Conservation (phyloP, 2,113 vertebrate species). For the Parotia lawesii region DNA sequence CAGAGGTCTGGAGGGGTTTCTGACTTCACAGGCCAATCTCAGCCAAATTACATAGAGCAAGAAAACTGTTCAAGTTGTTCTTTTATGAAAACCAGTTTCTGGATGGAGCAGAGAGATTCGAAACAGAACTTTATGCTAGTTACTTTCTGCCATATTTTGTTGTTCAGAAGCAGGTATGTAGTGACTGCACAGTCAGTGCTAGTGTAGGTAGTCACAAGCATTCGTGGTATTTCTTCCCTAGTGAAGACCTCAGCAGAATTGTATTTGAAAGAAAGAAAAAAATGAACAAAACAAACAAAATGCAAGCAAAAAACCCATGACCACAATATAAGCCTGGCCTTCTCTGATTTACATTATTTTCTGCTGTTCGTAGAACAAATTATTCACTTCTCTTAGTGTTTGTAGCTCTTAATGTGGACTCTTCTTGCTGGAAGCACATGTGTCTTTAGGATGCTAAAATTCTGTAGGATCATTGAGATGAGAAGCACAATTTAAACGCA, state of each 20-base stretch:
- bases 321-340: neutral
- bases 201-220: neutral
- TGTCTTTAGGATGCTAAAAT: neutral
- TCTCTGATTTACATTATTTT: neutral
- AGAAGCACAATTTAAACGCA: neutral
- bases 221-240: neutral
- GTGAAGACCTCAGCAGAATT: neutral
- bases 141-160: neutral
- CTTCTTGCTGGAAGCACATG: neutral
- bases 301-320: accelerated
- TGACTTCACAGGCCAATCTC: neutral
- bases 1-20: neutral
- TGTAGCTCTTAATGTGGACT: neutral
- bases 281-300: neutral
- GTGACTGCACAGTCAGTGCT: neutral
- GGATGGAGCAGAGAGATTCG: neutral
- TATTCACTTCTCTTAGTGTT: neutral
- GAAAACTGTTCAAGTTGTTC: neutral
- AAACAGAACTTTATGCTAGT: neutral
- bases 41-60: accelerated
- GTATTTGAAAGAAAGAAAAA: neutral
- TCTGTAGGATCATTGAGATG: neutral
- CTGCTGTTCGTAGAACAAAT: neutral
- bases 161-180: neutral
- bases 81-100: neutral